A percentile compares a stretch with the other conserved stretches of the same genome.
phyloP scores from a whole-genome alignment of 2,888 invertebrate species.

The Spisula subtruncata region DNA sequence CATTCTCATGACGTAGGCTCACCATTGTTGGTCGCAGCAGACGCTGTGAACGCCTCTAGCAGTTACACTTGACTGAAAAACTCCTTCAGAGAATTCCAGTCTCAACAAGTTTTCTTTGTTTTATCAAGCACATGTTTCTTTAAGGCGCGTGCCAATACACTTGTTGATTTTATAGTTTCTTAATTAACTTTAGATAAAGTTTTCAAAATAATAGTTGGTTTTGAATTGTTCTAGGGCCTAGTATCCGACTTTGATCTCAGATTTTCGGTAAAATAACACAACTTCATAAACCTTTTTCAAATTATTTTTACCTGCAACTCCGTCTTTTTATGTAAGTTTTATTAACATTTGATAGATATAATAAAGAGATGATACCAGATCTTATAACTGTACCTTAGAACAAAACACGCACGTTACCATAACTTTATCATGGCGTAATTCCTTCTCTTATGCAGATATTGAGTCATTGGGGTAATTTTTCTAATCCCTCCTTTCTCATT shows the following conservation, averaged over 20 bases:
- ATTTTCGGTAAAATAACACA: neutral
- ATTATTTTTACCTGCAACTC: neutral
- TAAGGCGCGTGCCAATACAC: neutral
- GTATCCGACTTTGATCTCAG: neutral
- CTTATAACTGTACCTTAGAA: neutral
- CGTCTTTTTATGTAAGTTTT: neutral
- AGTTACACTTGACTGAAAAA: conserved; percentile 14
- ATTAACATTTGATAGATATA: neutral
- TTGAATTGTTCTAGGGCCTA: neutral
- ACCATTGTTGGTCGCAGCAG: neutral
- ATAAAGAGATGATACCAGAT: neutral
- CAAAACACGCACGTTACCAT: neutral
- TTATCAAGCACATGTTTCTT: neutral
- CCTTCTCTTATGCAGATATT: neutral
- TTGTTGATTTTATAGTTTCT: neutral
- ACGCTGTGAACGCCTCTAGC: neutral
- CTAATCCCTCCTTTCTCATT: neutral
- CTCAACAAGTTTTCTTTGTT: neutral
- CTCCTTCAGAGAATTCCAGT: neutral
- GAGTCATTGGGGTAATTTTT: neutral
- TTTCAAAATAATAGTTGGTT: neutral
- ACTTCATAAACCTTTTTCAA: neutral
- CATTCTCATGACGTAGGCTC: conserved; percentile 14
- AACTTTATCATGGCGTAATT: neutral
- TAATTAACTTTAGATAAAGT: conserved; percentile 18